phyloP scores from a whole-genome alignment of 1,140 invertebrate genomes.

The Lamellibrachia luymesi region DNA sequence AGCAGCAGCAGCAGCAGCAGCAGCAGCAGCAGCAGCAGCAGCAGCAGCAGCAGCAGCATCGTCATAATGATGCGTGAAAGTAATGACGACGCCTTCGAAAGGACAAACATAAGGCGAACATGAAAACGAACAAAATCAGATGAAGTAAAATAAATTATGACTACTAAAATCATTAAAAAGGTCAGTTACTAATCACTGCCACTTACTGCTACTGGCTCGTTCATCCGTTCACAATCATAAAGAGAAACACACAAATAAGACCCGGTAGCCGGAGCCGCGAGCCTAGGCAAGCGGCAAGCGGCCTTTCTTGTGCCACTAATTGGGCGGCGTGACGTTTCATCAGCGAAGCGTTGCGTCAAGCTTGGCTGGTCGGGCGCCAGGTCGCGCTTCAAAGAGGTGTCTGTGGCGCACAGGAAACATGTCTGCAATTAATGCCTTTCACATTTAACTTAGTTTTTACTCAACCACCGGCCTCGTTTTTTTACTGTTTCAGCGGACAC shows the following conservation, averaged over 20 bases:
- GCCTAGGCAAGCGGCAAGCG: background rate
- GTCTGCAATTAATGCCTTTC: background rate
- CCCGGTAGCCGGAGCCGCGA: background rate
- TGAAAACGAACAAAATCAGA: background rate
- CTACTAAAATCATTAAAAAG: background rate
- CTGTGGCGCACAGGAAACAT: background rate
- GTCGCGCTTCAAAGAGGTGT: background rate
- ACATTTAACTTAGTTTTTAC: background rate
- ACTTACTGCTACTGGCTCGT: background rate
- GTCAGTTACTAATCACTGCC: background rate
- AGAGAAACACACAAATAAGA: background rate
- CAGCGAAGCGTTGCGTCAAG: background rate
- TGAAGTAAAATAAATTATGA: background rate
- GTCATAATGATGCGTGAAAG: too few species aligned
- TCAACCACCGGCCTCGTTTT: background rate
- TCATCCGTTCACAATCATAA: background rate
- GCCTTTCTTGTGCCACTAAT: background rate
- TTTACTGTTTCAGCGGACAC: background rate
- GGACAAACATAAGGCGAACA: background rate
- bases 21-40: too few species aligned
- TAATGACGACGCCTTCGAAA: too few species aligned
- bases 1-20: too few species aligned
- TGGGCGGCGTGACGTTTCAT: background rate
- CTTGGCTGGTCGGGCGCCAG: background rate
- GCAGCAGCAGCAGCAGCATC: too few species aligned